Evolutionary conservation across 2,797 vertebrate genomes (phyloP).

Genomic region (Gadopsis bispinosus): DNA sequence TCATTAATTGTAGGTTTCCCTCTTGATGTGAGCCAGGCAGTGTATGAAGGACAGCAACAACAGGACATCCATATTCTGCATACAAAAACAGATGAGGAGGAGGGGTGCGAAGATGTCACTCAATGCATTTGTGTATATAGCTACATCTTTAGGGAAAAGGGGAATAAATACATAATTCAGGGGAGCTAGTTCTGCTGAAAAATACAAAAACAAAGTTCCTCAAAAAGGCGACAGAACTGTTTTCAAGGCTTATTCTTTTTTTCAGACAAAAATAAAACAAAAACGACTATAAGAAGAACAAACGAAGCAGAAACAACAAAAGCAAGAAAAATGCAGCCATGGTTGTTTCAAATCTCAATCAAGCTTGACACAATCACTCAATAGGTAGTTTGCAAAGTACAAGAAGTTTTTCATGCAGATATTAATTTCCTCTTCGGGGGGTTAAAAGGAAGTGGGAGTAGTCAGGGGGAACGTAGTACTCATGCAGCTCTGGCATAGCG

Average conservation of each 20-base stretch:
- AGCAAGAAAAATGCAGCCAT: conserved; percentile 96
- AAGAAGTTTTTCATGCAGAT: conserved; percentile 97
- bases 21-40: conserved; percentile 92
- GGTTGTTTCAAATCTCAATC: conserved; percentile 95
- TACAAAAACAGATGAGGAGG: conserved; percentile 87
- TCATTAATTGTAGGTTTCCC: conserved; percentile 85
- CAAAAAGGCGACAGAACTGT: conserved; percentile 86
- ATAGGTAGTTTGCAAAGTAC: conserved; percentile 97
- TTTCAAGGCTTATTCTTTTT: conserved; percentile 85
- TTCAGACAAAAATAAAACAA: conserved; percentile 87
- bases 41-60: conserved; percentile 91
- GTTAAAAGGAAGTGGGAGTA: conserved; percentile 85
- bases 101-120: conserved; percentile 86
- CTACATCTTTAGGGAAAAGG: conserved; percentile 86
- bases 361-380: conserved; percentile 96
- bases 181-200: conserved; percentile 86
- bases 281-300: conserved; percentile 86
- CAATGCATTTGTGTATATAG: conserved; percentile 87
- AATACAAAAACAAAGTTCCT: conserved; percentile 88
- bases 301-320: conserved; percentile 92
- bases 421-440: conserved; percentile 87
- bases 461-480: conserved; percentile 89
- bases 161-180: conserved; percentile 84
- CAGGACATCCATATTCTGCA: conserved; percentile 89
- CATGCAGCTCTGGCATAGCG: conserved; percentile 96